Evolutionary conservation across 1,140 invertebrate genomes (phyloP), one percentile per base, ranked within the genome.

Genomic region (Nylanderia fulva): DNA sequence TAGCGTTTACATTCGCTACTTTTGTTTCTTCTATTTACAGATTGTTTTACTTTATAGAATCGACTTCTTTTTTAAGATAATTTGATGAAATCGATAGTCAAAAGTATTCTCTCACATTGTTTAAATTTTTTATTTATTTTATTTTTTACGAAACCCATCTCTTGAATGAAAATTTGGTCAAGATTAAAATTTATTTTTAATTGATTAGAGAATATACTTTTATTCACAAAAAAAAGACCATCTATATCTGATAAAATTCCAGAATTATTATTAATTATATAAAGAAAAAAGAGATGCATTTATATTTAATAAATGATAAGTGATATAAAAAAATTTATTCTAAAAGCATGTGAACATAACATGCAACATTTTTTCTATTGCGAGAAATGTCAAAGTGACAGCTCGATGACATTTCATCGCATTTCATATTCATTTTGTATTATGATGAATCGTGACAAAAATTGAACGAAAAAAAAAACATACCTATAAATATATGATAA

Each of bases 361-460:
- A 39, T 1, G 3, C 24, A 29, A 18, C 36, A 66, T 13, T n/a
- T 48, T 56, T 69, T 13, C 33, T 42, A 48, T 42, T 42, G 3
- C 3, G 6, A 2, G 18, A 75, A 39, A 61, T 52, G 21, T 39
- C 75, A 66, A 24, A 33, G 7, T 58, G 42, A 48, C 27, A 42
- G 24, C 13, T 48, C 60, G n/a, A 9, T n/a, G 13, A 48, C 27
- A 24, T 21, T 68, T 69, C 24, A 69, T 79, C 33, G 6, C 5
- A 36, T 54, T 45, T 42, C 64, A 24, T n/a, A 56, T 80, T 69
- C 18, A 9, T n/a, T 56, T 56, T 39, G 11, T 56, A 82, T 72
- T 33, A 60, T 45, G 66, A 82, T 60, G n/a, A 52, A 71, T 71
- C 36, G 66, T 45, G 58, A 72, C 42, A 45, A 58, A 71, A 82